Conservation (phyloP, 2,888 invertebrate genomes). For the Ypsolopha scabrella region DNA sequence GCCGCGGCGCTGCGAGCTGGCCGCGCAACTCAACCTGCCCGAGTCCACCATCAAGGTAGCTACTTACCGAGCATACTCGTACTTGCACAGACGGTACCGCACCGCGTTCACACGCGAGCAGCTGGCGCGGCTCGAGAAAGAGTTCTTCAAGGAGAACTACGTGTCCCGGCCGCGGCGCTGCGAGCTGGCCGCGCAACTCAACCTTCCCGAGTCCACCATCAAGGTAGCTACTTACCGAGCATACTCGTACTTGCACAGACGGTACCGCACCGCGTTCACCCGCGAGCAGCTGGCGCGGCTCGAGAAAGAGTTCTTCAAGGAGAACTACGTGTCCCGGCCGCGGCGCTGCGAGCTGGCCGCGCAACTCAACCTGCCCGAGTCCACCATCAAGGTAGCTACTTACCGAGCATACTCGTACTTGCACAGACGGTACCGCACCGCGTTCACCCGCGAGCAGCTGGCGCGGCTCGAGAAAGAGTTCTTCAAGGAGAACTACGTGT, state of each 20-base stretch:
- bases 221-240: conserved; percentile 75
- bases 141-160: conserved; percentile 97
- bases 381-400: conserved; percentile 92
- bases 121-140: conserved; percentile 90
- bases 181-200: conserved; percentile 94
- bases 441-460: conserved; percentile 96
- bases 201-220: conserved; percentile 96
- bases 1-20: conserved; percentile 94
- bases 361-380: conserved; percentile 95
- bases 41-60: conserved; percentile 98
- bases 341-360: conserved; percentile 94
- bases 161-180: conserved; percentile 95
- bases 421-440: too few relatives aligned
- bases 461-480: conserved; percentile 95
- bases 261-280: conserved; percentile 97
- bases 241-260: too few relatives aligned
- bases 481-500: conserved; percentile 97
- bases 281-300: conserved; percentile 91
- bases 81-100: too few relatives aligned
- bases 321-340: conserved; percentile 97
- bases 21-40: conserved; percentile 92
- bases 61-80: background rate
- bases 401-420: background rate
- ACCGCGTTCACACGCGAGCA: conserved; percentile 98
- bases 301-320: conserved; percentile 96